A percentile compares a stretch with the other conserved stretches of the same genome.
phyloP scores from a whole-genome alignment of 2,113 vertebrate species.

The Hystrix cristata region DNA sequence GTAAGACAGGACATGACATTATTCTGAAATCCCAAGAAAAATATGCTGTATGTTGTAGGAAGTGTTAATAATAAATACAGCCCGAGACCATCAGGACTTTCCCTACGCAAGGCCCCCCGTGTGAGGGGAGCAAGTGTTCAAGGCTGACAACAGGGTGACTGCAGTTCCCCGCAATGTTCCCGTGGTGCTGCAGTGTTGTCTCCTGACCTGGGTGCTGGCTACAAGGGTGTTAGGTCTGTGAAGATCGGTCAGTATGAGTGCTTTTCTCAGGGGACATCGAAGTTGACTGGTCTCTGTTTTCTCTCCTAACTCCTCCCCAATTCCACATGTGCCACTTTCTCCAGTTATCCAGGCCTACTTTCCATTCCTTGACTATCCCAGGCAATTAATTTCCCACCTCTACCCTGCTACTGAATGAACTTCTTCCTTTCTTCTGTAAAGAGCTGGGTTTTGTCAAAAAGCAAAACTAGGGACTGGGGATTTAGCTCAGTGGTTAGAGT shows the following conservation, averaged over 20 bases:
- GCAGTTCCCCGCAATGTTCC: not conserved
- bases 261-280: not conserved
- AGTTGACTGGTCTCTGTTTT: not conserved
- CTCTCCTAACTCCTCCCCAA: not conserved
- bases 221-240: not conserved
- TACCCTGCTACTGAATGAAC: not conserved
- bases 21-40: constrained; percentile 40
- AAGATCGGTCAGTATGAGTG: not conserved
- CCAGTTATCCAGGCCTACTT: rapidly evolving
- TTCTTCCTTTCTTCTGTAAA: not conserved
- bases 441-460: not conserved
- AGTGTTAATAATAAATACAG: not conserved
- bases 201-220: not conserved
- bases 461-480: not conserved
- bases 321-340: not conserved
- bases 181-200: not conserved
- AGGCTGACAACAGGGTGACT: not conserved
- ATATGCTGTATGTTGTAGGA: not conserved
- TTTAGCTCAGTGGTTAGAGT: no score
- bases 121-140: not conserved
- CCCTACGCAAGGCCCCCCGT: not conserved
- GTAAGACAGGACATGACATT: not conserved
- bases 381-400: not conserved
- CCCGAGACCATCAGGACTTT: not conserved
- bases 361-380: not conserved